Evolutionary conservation across 2,113 vertebrate species (phyloP).

Genomic region (Larimichthys crocea): DNA sequence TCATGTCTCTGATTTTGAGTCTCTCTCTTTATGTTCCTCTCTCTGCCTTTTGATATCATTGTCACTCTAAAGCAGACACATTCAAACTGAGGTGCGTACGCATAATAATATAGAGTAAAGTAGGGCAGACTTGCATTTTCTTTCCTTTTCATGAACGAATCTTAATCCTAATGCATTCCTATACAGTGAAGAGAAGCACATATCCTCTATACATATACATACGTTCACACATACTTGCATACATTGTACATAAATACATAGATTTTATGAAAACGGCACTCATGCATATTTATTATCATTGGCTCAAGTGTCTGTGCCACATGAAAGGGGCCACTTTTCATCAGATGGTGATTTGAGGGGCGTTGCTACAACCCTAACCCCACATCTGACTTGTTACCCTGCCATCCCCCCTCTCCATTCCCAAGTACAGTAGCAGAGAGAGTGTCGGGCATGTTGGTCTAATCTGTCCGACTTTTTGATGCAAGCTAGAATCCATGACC

Average conservation of each 20-base stretch:
- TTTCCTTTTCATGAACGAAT: not conserved
- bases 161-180: not conserved
- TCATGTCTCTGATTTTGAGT: not conserved
- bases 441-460: no score
- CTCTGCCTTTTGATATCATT: not conserved
- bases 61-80: not conserved
- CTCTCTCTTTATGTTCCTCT: not conserved
- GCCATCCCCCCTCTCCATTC: no score
- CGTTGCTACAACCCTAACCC: no score
- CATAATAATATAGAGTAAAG: not conserved
- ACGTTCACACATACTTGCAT: not conserved
- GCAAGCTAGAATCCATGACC: no score
- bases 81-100: not conserved
- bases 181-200: not conserved
- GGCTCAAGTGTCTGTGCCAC: no score
- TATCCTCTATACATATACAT: not conserved
- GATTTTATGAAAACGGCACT: no score
- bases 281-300: no score
- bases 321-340: no score
- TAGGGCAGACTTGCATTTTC: conserved; percentile 2
- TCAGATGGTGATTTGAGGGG: no score
- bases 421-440: no score
- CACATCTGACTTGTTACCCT: no score
- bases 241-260: not conserved
- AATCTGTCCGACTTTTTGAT: no score